These are phyloP conservation scores for Sterna hirundo DNA, from an alignment of 2,113 vertebrate species.

Conservation along the genomic window DNA sequence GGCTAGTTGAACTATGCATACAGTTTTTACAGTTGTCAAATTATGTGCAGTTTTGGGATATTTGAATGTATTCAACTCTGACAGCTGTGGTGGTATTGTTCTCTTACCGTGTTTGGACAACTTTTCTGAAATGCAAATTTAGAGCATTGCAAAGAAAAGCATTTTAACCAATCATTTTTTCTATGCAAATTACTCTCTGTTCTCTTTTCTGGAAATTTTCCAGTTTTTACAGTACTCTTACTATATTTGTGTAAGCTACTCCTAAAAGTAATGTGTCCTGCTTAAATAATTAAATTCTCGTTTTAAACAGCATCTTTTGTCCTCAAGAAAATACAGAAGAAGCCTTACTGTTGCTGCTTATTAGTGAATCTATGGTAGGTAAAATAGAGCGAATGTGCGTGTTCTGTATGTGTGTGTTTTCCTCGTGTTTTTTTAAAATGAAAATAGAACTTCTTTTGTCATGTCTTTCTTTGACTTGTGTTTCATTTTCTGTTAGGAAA, in stretches of 20 bases:
- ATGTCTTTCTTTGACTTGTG: background rate
- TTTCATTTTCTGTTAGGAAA: background rate
- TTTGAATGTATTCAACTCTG: background rate
- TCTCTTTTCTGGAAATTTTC: background rate
- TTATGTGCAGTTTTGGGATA: background rate
- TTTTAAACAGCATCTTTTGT: slow-evolving; percentile 92
- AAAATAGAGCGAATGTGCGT: background rate
- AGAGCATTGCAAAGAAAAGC: background rate
- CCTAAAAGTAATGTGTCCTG: background rate
- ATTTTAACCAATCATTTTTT: background rate
- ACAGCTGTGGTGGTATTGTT: background rate
- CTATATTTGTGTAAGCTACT: background rate
- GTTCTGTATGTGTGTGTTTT: background rate
- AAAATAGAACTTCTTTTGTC: background rate
- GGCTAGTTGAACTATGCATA: background rate
- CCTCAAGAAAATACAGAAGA: slow-evolving; percentile 99
- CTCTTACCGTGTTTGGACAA: background rate
- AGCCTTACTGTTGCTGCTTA: slow-evolving; percentile 93
- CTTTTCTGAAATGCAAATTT: background rate
- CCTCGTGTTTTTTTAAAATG: background rate
- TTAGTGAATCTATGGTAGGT: slow-evolving; percentile 98
- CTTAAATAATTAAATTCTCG: slow-evolving; percentile 43
- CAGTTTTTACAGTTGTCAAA: background rate
- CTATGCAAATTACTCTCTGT: background rate
- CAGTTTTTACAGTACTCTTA: background rate